Conservation (phyloP, 2,113 vertebrate genomes). For the Poicephalus meyeri region DNA sequence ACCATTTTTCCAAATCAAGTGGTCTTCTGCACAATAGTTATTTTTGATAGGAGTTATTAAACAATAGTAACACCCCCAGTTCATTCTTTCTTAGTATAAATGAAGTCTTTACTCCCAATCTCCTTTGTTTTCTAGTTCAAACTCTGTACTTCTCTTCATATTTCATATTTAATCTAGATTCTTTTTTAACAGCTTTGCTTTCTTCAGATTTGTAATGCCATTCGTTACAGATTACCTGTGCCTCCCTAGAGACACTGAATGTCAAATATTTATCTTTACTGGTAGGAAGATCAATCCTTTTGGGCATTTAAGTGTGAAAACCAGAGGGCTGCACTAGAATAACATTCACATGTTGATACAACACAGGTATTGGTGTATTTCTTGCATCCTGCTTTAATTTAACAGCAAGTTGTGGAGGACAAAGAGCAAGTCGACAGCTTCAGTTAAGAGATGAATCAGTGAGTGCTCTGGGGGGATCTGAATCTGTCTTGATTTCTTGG, state of each 20-base stretch:
- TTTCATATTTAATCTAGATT: not conserved
- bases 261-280: not conserved
- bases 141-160: not conserved
- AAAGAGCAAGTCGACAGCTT: not conserved
- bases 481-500: not conserved
- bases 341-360: not conserved
- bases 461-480: not conserved
- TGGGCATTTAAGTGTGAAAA: not conserved
- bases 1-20: not conserved
- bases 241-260: not conserved
- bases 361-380: not conserved
- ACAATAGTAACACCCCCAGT: not conserved
- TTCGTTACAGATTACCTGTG: not conserved
- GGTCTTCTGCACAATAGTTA: not conserved
- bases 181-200: not conserved
- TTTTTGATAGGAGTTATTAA: not conserved
- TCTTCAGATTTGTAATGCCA: not conserved
- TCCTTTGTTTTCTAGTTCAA: not conserved
- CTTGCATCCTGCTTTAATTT: not conserved
- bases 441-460: not conserved
- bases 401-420: not conserved
- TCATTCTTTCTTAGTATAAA: not conserved
- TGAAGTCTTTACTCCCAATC: not conserved
- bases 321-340: not conserved
- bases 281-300: not conserved